Evolutionary conservation across 2,888 invertebrate species (phyloP), one percentile per base, ranked within the genome.

Genomic region (Lochmaea crataegi): DNA sequence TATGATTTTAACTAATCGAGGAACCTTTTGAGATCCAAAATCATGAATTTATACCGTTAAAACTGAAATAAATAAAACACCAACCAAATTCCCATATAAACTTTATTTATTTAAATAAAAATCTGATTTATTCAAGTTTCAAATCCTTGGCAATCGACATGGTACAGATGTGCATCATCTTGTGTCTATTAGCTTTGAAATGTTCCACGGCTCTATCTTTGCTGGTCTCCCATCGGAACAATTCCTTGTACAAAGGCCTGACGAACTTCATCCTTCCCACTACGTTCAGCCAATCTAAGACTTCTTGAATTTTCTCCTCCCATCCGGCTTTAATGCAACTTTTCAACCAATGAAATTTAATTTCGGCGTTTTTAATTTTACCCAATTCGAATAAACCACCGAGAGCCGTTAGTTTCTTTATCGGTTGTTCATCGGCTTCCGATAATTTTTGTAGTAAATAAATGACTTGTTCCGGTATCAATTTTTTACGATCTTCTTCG

Each of bases 201-300:
- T 93, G 94, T 41, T 92, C 89, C 63, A 96, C 89, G 0, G 96
- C 93, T 75, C 83, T 85, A 1, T 89, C 87, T 75, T 94, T 89
- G 0, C 92, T 90, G 26, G 90, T 91, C 75, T 93, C 92, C 97
- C 96, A 97, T 0, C 88, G 89, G 80, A 92, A 94, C 72, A 97
- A 88, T 83, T 95, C 96, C 75, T 94, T 91, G 87, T 96, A 97
- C 64, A 98, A 89, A 2, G 97, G 96, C 45, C 96, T 90, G 2
- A 95, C 93, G 87, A 92, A 98, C 86, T 98, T 98, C 94, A 97
- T 95, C 69, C 98, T 90, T 48, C 97, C 97, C 83, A 95, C 93
- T 18, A 91, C 90, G 78, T 94, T 95, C 10, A 96, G 91, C 88
- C 97, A 97, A 22, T 90, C 85, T 70, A 97, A 88, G 1, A 93